These are phyloP conservation scores for Dicaeum eximium DNA, from an alignment of 2,113 vertebrate genomes.

Conservation along the genomic window DNA sequence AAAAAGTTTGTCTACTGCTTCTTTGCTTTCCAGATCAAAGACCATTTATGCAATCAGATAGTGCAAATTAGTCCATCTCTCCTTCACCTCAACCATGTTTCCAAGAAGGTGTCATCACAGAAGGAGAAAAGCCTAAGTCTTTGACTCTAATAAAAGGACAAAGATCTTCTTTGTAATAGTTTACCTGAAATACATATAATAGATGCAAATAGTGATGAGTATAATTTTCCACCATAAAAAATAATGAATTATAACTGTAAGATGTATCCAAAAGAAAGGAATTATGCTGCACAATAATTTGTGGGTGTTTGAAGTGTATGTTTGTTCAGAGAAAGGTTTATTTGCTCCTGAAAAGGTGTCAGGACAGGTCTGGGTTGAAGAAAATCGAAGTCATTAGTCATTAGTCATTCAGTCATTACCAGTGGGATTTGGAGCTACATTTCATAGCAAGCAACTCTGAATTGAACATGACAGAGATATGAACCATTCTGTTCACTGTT, in stretches of 20 bases:
- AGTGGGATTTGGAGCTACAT: neutral
- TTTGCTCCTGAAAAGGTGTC: neutral
- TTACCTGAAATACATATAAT: neutral
- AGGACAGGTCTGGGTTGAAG: neutral
- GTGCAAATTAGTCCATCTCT: neutral
- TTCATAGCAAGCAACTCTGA: neutral
- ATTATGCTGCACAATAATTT: neutral
- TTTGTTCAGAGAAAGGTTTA: neutral
- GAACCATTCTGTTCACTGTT: neutral
- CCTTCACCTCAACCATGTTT: neutral
- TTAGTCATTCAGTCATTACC: neutral
- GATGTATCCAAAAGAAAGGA: neutral
- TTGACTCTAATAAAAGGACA: neutral
- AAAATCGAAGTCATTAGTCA: too few relatives aligned
- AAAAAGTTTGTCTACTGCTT: neutral
- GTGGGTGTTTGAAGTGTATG: neutral
- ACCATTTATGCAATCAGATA: neutral
- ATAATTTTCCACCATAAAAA: neutral
- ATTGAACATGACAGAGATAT: too few relatives aligned
- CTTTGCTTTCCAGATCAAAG: neutral
- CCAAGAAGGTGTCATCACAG: neutral
- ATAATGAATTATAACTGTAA: neutral
- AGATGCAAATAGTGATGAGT: neutral
- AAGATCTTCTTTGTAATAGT: neutral
- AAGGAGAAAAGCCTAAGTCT: neutral